Conservation (phyloP, 2,888 invertebrate genomes). For the Drosophila diplacantha region DNA sequence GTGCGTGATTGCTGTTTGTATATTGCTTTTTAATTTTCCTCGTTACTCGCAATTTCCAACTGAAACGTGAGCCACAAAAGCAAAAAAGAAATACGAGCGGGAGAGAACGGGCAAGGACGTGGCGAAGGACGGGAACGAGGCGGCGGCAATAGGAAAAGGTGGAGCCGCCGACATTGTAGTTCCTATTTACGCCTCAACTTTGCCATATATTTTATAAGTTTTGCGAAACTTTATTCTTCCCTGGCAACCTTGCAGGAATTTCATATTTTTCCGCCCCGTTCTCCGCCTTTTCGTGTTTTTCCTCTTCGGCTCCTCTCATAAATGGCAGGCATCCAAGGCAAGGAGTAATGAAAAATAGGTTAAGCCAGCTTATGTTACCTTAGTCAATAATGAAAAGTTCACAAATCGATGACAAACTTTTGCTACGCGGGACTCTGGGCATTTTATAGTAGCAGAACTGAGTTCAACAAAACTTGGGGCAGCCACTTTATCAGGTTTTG, state of each 20-base stretch:
- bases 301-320: slow-evolving; percentile 10
- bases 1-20: slow-evolving; percentile 69
- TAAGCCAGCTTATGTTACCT: slow-evolving; percentile 21
- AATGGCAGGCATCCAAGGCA: slow-evolving; percentile 34
- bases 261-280: slow-evolving; percentile 7
- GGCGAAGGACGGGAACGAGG: neutral
- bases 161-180: slow-evolving; percentile 33
- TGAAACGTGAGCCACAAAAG: slow-evolving; percentile 47
- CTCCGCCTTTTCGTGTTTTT: slow-evolving; percentile 2
- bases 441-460: slow-evolving; percentile 8
- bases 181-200: slow-evolving; percentile 56
- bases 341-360: slow-evolving; percentile 34
- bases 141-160: slow-evolving; percentile 5
- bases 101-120: neutral
- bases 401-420: slow-evolving; percentile 30
- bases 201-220: slow-evolving; percentile 57
- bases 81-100: neutral
- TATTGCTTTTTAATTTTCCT: slow-evolving; percentile 71
- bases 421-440: neutral
- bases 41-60: slow-evolving; percentile 60
- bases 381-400: slow-evolving; percentile 34
- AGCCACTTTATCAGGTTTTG: neutral
- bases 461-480: slow-evolving; percentile 8
- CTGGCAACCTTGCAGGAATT: slow-evolving; percentile 48
- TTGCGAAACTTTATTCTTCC: slow-evolving; percentile 45